Evolutionary conservation across 2,797 vertebrate species (phyloP).

Genomic region (Staurois parvus): DNA sequence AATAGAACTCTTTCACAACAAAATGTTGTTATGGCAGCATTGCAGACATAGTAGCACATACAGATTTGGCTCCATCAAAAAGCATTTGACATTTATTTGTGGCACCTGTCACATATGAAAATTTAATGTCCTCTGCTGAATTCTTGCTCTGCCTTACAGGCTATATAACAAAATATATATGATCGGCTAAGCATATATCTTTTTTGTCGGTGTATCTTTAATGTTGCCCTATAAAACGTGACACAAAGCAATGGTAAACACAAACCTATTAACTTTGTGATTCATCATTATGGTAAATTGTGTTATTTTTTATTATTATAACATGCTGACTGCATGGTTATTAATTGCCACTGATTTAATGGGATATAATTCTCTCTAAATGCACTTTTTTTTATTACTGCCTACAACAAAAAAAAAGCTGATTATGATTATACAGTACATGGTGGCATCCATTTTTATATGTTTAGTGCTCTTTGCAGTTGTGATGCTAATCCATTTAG

Average conservation of each 20-base stretch:
- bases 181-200: neutral
- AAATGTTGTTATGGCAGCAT: neutral
- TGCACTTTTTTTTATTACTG: no score
- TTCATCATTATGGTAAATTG: neutral
- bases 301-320: neutral
- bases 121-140: constrained; percentile 33
- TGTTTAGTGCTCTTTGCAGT: no score
- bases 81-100: constrained; percentile 35
- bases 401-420: no score
- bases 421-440: no score
- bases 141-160: constrained; percentile 18
- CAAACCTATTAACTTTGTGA: neutral
- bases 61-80: constrained; percentile 20
- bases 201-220: neutral
- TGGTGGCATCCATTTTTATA: no score
- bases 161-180: constrained; percentile 33
- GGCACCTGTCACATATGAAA: constrained; percentile 23
- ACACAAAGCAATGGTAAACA: neutral
- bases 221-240: neutral
- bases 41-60: neutral
- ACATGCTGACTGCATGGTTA: neutral
- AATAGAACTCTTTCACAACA: neutral
- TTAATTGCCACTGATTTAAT: neutral
- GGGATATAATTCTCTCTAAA: no score
- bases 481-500: no score